phyloP scores from a whole-genome alignment of 1,140 invertebrate genomes.

The Dufourea novaeangliae region DNA sequence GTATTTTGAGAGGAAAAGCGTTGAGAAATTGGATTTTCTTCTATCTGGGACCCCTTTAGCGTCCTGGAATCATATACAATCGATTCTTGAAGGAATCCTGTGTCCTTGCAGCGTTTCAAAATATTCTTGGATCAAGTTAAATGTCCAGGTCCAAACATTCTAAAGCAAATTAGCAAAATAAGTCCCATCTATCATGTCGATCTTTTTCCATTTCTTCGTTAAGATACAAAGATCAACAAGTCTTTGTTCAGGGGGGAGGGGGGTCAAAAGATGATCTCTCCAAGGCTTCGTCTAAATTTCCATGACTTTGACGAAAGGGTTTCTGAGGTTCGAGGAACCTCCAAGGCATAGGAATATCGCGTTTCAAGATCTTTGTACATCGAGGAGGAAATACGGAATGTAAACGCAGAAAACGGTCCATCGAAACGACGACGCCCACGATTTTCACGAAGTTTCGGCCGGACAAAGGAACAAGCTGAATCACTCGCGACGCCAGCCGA shows the following conservation, averaged over 20 bases:
- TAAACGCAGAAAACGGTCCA: conserved; percentile 5
- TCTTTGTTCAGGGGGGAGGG: conserved; percentile 5
- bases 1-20: too few relatives aligned
- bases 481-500: conserved; percentile 51
- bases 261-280: not conserved
- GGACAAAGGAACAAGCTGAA: conserved; percentile 64
- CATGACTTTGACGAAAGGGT: too few relatives aligned
- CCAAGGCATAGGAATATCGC: not conserved
- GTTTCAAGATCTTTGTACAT: not conserved
- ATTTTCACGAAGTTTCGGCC: conserved; percentile 15
- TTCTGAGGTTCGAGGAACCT: not conserved
- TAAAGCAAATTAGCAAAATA: too few relatives aligned
- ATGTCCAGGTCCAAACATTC: too few relatives aligned
- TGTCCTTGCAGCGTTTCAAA: not conserved
- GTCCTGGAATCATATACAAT: too few relatives aligned
- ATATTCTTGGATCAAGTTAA: not conserved
- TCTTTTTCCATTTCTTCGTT: not conserved
- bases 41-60: too few relatives aligned
- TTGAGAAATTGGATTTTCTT: too few relatives aligned
- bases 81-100: too few relatives aligned
- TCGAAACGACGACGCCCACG: conserved; percentile 47
- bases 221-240: too few relatives aligned
- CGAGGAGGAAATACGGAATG: not conserved
- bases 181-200: too few relatives aligned
- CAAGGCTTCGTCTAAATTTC: not conserved